phyloP scores from a whole-genome alignment of 2,797 vertebrate genomes.

The Sitta carolinensis region DNA sequence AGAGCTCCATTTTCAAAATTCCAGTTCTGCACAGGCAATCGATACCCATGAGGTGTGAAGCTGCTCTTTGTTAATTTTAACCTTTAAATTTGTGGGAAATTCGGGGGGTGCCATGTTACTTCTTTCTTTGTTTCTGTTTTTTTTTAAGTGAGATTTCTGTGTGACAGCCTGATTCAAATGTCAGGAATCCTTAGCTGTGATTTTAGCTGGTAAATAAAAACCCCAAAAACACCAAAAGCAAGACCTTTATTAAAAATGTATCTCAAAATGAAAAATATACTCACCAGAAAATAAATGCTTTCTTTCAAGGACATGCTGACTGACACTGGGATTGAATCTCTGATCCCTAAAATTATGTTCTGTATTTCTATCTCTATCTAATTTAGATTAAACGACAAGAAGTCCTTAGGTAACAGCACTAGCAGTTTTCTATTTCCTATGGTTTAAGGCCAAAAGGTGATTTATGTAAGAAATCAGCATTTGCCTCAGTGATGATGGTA shows the following conservation, averaged over 20 bases:
- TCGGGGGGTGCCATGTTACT: not conserved
- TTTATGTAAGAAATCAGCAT: constrained; percentile 1
- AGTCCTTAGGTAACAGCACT: constrained; percentile 1
- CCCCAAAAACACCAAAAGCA: not conserved
- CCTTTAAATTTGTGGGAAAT: not conserved
- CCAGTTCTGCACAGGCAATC: not conserved
- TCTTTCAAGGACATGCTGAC: not conserved
- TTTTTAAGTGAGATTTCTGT: not conserved
- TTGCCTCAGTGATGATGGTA: not conserved
- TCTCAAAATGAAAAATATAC: not conserved
- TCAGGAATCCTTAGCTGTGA: not conserved
- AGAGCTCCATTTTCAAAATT: constrained; percentile 63
- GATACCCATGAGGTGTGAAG: not conserved
- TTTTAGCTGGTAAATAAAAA: not conserved
- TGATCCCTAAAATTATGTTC: constrained; percentile 23
- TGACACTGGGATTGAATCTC: not conserved
- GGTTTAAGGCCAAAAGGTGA: constrained; percentile 7
- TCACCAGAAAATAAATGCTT: not conserved
- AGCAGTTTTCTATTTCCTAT: not conserved
- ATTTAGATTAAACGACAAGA: not conserved
- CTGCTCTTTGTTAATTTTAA: constrained; percentile 27
- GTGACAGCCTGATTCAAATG: not conserved
- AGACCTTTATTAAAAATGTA: not conserved
- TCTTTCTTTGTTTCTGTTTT: not conserved
- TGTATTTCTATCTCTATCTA: not conserved